Evolutionary conservation across 2,888 invertebrate species (phyloP), one percentile per base, ranked within the genome.

Genomic region (Synergus itoensis): DNA sequence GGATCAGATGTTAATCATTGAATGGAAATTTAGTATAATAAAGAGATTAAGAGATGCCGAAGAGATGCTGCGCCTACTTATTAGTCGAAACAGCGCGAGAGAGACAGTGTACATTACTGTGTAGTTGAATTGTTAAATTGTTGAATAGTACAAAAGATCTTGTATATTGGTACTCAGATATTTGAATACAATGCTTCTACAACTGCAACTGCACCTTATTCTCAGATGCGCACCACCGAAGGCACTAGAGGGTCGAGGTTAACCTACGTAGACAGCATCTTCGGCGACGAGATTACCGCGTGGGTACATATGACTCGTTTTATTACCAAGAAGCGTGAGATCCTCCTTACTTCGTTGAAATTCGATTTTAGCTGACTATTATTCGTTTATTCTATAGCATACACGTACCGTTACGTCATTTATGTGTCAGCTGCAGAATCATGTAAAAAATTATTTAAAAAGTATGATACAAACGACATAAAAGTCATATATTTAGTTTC

Each of bases 101-200:
- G 41, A 43, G 76, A 76, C 40, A 78, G 2, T n/a, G n/a, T n/a
- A n/a, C 18, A 21, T 65, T 80, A 78, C 77, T 80, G 78, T 77
- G 21, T 78, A 62, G 78, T 40, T 65, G 76, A 40, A 43, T 65
- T 43, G 36, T 67, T 53, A 36, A 73, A 53, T 73, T 73, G 16
- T 36, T 73, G 73, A 73, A 45, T 73, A 36, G 36, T 53, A 73
- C 53, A 73, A 53, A 48, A 73, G 73, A 73, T 73, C 4, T 9
- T 48, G 48, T 69, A 48, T 14, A 48, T 81, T 84, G 86, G 83
- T 85, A 85, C 83, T 79, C 84, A 83, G 85, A 84, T 84, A 87
- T 87, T 87, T 86, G 87, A 87, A 87, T 87, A 86, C 85, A 87
- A 87, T 87, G 84, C 81, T 64, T 28, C 73, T 78, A 79, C 81